Percentiles rank a stretch among this genome's conserved stretches.
Conservation (phyloP, 2,888 invertebrate genomes). For the Thymelicus acteon region DNA sequence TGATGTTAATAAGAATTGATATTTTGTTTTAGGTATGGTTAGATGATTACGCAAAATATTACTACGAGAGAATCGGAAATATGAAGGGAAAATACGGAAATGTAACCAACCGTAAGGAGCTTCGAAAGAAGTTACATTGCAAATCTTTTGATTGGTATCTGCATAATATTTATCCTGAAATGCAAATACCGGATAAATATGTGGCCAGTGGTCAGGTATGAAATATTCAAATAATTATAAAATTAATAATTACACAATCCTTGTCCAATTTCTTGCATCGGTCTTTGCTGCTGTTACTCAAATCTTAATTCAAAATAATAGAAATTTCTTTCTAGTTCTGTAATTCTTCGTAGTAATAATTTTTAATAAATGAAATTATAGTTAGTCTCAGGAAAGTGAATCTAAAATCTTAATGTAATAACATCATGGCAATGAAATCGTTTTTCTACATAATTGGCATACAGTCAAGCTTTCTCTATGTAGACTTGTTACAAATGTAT, state of each 20-base stretch:
- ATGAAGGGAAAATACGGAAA: slow-evolving; percentile 96
- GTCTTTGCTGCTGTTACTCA: no score
- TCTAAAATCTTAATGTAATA: no score
- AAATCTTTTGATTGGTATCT: slow-evolving; percentile 99
- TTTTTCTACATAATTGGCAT: neutral
- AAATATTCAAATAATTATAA: neutral
- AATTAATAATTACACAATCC: no score
- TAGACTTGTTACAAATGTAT: slow-evolving; percentile 3
- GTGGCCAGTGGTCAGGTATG: slow-evolving; percentile 97
- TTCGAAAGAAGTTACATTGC: slow-evolving; percentile 93
- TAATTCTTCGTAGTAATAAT: no score
- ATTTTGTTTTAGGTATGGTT: slow-evolving; percentile 89
- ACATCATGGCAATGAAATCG: no score
- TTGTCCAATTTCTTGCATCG: no score
- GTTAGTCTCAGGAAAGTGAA: no score
- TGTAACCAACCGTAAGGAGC: slow-evolving; percentile 89
- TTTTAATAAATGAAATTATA: no score
- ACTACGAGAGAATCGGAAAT: slow-evolving; percentile 97
- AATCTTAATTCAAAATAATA: no score
- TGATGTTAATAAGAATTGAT: slow-evolving; percentile 69
- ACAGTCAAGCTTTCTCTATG: neutral
- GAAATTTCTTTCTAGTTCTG: no score
- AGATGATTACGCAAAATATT: slow-evolving; percentile 98
- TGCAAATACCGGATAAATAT: slow-evolving; percentile 97
- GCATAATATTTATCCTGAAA: slow-evolving; percentile 97